These are phyloP conservation scores for Anolis sagrei DNA, from an alignment of 2,113 vertebrate genomes.

Conservation along the genomic window DNA sequence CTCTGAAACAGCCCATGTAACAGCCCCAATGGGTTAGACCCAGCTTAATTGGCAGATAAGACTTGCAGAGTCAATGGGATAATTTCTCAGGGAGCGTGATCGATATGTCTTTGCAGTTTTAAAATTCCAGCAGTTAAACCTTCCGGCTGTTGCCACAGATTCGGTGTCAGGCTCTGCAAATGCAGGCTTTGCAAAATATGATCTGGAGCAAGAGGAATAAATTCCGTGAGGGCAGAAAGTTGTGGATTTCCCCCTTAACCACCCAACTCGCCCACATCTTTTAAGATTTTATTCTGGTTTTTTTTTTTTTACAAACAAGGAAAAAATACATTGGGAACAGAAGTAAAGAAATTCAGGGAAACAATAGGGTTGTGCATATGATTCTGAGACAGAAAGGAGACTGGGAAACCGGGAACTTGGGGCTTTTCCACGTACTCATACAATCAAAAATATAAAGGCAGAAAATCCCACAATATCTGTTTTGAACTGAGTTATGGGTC, in stretches of 20 bases:
- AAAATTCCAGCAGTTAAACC: background rate
- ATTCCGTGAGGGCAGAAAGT: background rate
- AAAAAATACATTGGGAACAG: background rate
- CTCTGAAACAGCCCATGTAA: background rate
- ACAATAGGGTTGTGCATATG: background rate
- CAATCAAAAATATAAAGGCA: no score
- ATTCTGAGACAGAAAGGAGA: background rate
- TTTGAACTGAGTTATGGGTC: no score
- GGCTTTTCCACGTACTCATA: no score
- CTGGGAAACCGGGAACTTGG: no score
- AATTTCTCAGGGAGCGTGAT: conserved; percentile 32
- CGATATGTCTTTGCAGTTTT: conserved; percentile 21
- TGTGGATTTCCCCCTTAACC: background rate
- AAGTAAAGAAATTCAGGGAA: background rate
- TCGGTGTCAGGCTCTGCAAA: background rate
- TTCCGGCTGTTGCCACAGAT: background rate
- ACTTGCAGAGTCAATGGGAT: conserved; percentile 16
- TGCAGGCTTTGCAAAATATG: background rate
- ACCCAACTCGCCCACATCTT: background rate
- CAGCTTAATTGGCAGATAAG: conserved; percentile 43
- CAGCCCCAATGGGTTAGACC: conserved; percentile 24
- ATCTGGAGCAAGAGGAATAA: background rate
- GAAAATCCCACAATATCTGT: no score
- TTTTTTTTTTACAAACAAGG: background rate
- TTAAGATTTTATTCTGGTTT: background rate